Evolutionary conservation across 2,888 invertebrate species (phyloP), one percentile per base, ranked within the genome.

Genomic region (Polymixis lichenea): DNA sequence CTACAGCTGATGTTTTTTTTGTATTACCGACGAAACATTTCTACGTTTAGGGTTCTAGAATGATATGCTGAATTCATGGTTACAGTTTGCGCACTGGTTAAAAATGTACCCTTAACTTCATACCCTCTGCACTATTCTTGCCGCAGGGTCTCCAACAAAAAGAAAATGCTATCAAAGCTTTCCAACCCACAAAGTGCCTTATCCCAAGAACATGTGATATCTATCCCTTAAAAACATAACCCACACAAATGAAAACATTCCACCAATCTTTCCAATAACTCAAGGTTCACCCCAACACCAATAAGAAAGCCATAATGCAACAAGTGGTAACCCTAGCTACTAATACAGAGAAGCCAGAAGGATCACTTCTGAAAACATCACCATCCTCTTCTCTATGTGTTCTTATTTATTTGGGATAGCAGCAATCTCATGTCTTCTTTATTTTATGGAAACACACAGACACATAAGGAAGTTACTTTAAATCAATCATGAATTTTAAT

Each of bases 221-320:
- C 49, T 51, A 56, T 56, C 68, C 68, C 28, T 46, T 69, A n/a
- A 60, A 81, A 82, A 61, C 38, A 69, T 62, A 69, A 66, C 72
- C 51, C 46, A 61, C n/a, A 66, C n/a, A 55, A 66, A 72, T 28
- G 67, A 70, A 75, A 74, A 86, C 62, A 75, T 78, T 55, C 38
- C 65, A 64, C 2, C 28, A 49, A 64, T 61, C 13, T 82, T 78
- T 78, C 32, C 73, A 51, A 75, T 87, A 69, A 53, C 22, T 71
- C 67, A 75, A 76, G 78, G 80, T 75, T 67, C 56, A 58, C n/a
- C 67, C 60, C 55, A n/a, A 67, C 51, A 61, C 55, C 62, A 73
- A 76, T 77, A 80, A 75, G 69, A 86, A 83, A 72, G 25, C 72
- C 72, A 84, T 74, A 64, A 79, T 69, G 87, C 88, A 87, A 87